Evolutionary conservation across 2,113 vertebrate species (phyloP).

Genomic region (Percina caprodes): DNA sequence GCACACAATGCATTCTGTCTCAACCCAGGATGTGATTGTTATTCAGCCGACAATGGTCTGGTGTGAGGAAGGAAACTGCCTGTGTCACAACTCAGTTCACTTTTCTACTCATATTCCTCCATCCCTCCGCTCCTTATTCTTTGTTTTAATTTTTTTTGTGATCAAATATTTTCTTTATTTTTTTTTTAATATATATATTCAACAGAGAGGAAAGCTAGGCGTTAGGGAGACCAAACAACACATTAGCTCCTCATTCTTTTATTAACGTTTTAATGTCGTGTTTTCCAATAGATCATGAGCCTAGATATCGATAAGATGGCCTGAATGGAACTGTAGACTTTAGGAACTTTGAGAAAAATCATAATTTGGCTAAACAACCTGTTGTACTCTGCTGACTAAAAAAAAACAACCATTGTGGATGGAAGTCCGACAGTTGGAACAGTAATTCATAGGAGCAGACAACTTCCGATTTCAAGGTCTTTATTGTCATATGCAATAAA

Average conservation of each 20-base stretch:
- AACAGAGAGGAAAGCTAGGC: no score
- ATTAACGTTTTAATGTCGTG: neutral
- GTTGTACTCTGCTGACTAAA: neutral
- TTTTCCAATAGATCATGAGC: neutral
- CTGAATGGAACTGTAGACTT: neutral
- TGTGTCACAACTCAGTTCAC: slow-evolving; percentile 5
- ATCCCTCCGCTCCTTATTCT: neutral
- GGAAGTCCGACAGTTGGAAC: neutral
- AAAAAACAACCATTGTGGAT: neutral
- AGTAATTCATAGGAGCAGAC: neutral
- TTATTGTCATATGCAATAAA: no score
- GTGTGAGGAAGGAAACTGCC: slow-evolving; percentile 26
- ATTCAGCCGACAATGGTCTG: slow-evolving; percentile 27
- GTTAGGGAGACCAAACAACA: no score
- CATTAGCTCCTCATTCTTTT: no score
- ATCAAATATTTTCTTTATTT: no score
- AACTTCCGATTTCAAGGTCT: neutral
- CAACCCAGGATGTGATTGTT: slow-evolving; percentile 42
- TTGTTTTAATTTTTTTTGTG: neutral
- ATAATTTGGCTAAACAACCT: neutral
- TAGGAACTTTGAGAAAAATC: neutral
- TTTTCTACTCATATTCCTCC: slow-evolving; percentile 1
- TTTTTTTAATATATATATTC: no score
- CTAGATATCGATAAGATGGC: neutral
- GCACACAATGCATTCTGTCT: slow-evolving; percentile 43